Conservation (phyloP, 53 echinoderm and acorn worm genomes). For the Antedon mediterranea region DNA sequence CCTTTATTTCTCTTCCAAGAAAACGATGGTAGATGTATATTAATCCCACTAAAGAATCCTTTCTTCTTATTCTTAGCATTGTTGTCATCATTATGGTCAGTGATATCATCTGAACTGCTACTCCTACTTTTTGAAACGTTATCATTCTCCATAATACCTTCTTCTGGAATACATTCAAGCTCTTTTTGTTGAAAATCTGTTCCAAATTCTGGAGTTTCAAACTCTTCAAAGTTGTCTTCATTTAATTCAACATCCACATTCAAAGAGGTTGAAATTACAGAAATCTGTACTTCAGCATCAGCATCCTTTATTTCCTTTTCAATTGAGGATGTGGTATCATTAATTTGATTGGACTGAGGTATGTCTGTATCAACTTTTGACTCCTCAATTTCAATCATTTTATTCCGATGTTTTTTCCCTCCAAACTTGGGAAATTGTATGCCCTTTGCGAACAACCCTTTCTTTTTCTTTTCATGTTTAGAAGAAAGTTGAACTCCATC, state of each 20-base stretch:
- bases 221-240: neutral
- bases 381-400: neutral
- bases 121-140: neutral
- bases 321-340: too few relatives aligned
- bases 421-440: neutral
- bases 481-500: neutral
- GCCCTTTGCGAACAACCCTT: neutral
- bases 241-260: neutral
- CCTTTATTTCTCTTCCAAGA: neutral
- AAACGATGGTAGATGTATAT: conserved; percentile 23
- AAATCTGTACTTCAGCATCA: neutral
- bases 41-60: conserved; percentile 43
- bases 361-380: neutral
- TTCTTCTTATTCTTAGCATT: conserved; percentile 36
- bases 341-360: too few relatives aligned
- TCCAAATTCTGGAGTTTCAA: too few relatives aligned
- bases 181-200: neutral
- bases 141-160: neutral
- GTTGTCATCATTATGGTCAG: neutral
- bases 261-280: neutral
- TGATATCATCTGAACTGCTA: neutral
- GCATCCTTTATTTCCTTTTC: too few relatives aligned
- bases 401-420: neutral
- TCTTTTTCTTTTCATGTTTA: neutral
- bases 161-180: neutral